Evolutionary conservation across 2,113 vertebrate species (phyloP), one percentile per base, ranked within the genome.

Genomic region (Anseranas semipalmata): DNA sequence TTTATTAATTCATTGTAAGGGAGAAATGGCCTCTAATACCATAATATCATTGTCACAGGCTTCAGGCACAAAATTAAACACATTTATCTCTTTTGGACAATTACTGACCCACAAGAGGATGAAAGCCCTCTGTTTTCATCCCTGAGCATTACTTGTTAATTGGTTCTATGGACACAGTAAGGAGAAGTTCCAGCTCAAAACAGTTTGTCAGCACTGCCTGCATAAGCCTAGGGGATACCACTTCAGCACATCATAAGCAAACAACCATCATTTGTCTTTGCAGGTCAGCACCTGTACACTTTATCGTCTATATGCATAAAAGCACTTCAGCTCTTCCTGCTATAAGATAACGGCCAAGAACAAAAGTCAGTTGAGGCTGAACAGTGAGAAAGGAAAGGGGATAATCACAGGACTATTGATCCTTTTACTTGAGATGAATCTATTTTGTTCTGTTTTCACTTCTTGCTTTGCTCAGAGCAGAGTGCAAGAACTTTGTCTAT

Each of bases 51-150:
- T 91, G 55, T 53, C 78, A 60, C 27, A 80, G 53, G 30, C 22
- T 82, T 90, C 70, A 59, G 62, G 62, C 39, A 93, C 60, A 89
- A 85, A 85, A 84, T 93, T 50, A 77, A 96, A 87, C 41, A 76
- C 43, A 66, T 76, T 50, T 52, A 55, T 88, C 67, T 81, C 68
- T 83, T 52, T 39, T 15, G 74, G 27, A 33, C 33, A 84, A 86
- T 55, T 80, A 70, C 55, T 37, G 53, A 22, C 41, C 62, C 74
- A 43, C 27, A 39, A 46, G 77, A 67, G 28, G 2, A 90, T 20
- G 27, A 65, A 65, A 65, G 41, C 19, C 10, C 35, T 62, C 58
- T 82, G 43, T 13, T 90, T 87, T 55, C 39, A 68, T 32, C 48
- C 50, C 53, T 27, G 22, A 75, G 32, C 33, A 33, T 72, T 68